Percentiles rank a stretch among this genome's conserved stretches.
Evolutionary conservation across 2,797 vertebrate genomes (phyloP).

Genomic region (Sebastes jordani): DNA sequence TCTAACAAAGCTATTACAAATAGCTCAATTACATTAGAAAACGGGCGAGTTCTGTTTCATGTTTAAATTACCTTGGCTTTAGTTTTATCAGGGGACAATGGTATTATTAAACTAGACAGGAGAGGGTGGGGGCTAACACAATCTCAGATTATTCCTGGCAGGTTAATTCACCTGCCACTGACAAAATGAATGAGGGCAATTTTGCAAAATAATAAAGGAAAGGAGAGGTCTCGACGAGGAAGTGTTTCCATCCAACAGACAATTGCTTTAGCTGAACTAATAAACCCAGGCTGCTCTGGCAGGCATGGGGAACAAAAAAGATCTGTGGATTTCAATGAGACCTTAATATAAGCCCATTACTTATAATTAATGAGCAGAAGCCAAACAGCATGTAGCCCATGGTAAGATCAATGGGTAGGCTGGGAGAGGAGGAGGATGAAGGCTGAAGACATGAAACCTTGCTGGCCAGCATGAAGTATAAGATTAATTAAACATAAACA

Average conservation of each 20-base stretch:
- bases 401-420: conserved; percentile 78
- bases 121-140: conserved; percentile 78
- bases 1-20: conserved; percentile 90
- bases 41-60: conserved; percentile 85
- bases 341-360: conserved; percentile 84
- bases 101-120: conserved; percentile 82
- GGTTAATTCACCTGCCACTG: conserved; percentile 91
- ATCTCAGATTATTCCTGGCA: conserved; percentile 88
- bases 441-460: conserved; percentile 70
- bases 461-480: conserved; percentile 57
- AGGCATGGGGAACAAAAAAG: conserved; percentile 75
- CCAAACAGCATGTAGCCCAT: conserved; percentile 71
- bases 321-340: conserved; percentile 80
- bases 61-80: conserved; percentile 88
- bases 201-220: conserved; percentile 92
- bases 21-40: conserved; percentile 94
- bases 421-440: conserved; percentile 63
- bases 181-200: conserved; percentile 94
- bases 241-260: conserved; percentile 81
- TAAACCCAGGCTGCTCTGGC: conserved; percentile 74
- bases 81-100: conserved; percentile 82
- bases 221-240: conserved; percentile 75
- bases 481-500: conserved; percentile 78
- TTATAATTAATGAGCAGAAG: conserved; percentile 84
- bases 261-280: conserved; percentile 82